These are phyloP conservation scores for Ctenochaetus hawaiiensis DNA, from an alignment of 2,797 vertebrate genomes.

Conservation along the genomic window DNA sequence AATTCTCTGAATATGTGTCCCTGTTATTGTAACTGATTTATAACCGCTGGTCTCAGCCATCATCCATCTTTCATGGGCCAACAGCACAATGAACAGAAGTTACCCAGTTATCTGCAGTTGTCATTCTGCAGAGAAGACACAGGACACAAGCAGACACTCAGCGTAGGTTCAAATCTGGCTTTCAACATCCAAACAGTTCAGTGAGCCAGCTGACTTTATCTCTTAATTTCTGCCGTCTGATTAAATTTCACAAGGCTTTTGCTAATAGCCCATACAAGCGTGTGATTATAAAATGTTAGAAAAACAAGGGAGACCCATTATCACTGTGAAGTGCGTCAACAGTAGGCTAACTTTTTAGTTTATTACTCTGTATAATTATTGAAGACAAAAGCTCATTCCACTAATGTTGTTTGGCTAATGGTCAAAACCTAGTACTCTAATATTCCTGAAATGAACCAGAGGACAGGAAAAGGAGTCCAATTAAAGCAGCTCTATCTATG, in stretches of 20 bases:
- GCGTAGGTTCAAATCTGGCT: slow-evolving; percentile 42
- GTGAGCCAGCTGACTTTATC: slow-evolving; percentile 21
- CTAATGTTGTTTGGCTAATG: slow-evolving; percentile 64
- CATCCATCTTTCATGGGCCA: slow-evolving; percentile 60
- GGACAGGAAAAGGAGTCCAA: slow-evolving; percentile 56
- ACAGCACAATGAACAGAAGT: slow-evolving; percentile 47
- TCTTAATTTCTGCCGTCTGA: slow-evolving; percentile 50
- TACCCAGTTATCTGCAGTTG: slow-evolving; percentile 34
- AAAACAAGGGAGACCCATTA: slow-evolving; percentile 63
- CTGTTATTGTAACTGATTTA: slow-evolving; percentile 61
- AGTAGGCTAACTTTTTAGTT: slow-evolving; percentile 57
- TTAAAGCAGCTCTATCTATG: slow-evolving; percentile 57
- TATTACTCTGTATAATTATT: slow-evolving; percentile 70
- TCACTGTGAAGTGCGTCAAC: slow-evolving; percentile 37
- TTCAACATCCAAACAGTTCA: slow-evolving; percentile 24
- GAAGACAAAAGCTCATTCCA: slow-evolving; percentile 64
- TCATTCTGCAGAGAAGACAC: slow-evolving; percentile 21
- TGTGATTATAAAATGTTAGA: slow-evolving; percentile 59
- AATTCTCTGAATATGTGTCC: slow-evolving; percentile 41
- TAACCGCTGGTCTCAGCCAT: slow-evolving; percentile 42
- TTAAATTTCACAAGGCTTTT: slow-evolving; percentile 51
- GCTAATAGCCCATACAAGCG: slow-evolving; percentile 45
- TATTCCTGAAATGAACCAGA: slow-evolving; percentile 52
- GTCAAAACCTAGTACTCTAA: slow-evolving; percentile 53
- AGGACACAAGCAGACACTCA: slow-evolving; percentile 24